Conservation (phyloP, 2,888 invertebrate species). For the Polymixis flavicincta region DNA sequence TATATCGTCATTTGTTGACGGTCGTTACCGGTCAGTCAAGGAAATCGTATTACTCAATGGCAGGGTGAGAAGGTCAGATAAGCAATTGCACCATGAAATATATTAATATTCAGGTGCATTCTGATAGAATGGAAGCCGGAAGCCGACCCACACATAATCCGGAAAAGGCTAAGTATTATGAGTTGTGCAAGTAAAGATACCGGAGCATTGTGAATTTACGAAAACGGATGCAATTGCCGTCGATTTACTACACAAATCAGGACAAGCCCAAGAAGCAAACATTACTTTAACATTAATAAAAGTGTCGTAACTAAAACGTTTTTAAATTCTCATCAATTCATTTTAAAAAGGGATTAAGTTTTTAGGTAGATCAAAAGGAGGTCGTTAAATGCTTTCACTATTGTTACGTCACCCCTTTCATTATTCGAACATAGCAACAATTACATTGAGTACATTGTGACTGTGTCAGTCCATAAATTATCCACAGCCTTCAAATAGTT, state of each 20-base stretch:
- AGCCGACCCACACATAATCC: background rate
- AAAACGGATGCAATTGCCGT: background rate
- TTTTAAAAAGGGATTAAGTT: background rate
- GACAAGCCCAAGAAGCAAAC: background rate
- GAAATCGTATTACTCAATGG: too few species aligned
- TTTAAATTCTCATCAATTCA: too few species aligned
- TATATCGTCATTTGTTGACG: too few species aligned
- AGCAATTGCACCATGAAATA: background rate
- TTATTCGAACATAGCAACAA: slow-evolving; percentile 24
- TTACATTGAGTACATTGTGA: slow-evolving; percentile 17
- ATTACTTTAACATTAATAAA: too few species aligned
- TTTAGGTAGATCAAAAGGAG: too few species aligned
- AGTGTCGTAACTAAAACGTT: too few species aligned
- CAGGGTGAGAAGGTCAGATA: too few species aligned
- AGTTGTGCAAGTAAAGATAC: too few species aligned
- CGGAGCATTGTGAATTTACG: too few species aligned
- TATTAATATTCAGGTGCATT: background rate
- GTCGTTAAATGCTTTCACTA: background rate
- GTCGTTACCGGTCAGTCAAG: too few species aligned
- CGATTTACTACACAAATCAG: background rate
- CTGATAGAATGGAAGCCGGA: too few species aligned
- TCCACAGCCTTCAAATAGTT: slow-evolving; percentile 16
- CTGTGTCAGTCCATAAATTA: slow-evolving; percentile 11
- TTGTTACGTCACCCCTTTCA: slow-evolving; percentile 1
- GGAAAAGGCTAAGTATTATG: too few species aligned